Evolutionary conservation across 2,888 invertebrate genomes (phyloP), one percentile per base, ranked within the genome.

Genomic region (Gasteruption jaculator): DNA sequence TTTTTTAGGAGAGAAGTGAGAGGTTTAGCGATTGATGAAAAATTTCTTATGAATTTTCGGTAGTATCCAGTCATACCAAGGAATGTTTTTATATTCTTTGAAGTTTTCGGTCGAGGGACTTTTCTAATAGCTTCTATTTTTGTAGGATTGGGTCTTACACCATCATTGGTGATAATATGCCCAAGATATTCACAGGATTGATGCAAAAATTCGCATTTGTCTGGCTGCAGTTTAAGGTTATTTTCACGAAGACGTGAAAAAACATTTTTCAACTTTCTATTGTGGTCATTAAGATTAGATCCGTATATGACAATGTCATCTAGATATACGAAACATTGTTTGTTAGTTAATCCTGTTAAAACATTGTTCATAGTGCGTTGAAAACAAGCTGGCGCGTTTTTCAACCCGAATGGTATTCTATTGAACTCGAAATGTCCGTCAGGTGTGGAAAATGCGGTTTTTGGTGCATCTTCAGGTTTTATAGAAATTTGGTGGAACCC

Each of bases 361-460:
- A 58, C 50, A 7, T 34, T 22, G 24, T 22, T 10, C 24, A 22
- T 56, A 5, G 52, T n/a, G 21, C 48, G 14, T 34, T 52, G 49
- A 14, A 51, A 54, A 1, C 51, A 53, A 4, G 45, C 39, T 4
- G 50, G 53, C 1, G 52, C 40, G 7, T 41, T 40, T 22, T 45
- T 50, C n/a, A 52, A 25, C 57, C 24, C 10, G 30, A 59, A 57
- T 1, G 54, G 56, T 56, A 63, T 56, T 20, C 56, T 24, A 4
- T 38, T 30, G 32, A 45, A 63, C 43, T 61, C 55, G 18, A 54
- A 52, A 37, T 61, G 59, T 5, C 59, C 56, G 20, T 54, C 46
- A 31, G 57, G 54, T 5, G 48, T 45, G 2, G 43, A 50, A 39
- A 62, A 60, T 2, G 48, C 54, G 14, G 50, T 54, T 40, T 49